These are phyloP conservation scores for Odocoileus hemionus DNA, from an alignment of 2,113 vertebrate species.

Conservation along the genomic window DNA sequence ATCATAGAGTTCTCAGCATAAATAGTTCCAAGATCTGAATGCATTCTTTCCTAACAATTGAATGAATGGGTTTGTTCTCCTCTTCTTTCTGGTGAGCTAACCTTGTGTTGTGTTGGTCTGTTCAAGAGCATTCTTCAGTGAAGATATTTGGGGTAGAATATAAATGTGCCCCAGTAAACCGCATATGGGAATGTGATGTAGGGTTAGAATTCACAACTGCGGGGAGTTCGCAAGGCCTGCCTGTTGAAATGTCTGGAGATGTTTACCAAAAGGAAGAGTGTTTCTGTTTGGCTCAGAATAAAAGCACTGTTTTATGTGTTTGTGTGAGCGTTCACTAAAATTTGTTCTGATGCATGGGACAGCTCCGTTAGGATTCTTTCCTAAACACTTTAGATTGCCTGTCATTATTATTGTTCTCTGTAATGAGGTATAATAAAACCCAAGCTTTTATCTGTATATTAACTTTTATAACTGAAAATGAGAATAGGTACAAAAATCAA, in stretches of 20 bases:
- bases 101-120: not conserved
- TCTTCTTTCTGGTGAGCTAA: conserved; percentile 50
- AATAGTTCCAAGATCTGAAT: conserved; percentile 60
- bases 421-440: not conserved
- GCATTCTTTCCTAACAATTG: conserved; percentile 69
- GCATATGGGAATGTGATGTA: not conserved
- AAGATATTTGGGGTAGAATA: conserved; percentile 51
- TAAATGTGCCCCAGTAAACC: not conserved
- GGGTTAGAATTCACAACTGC: not conserved
- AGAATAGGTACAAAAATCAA: not conserved
- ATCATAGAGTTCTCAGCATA: conserved; percentile 26
- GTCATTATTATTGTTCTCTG: not conserved
- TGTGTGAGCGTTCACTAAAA: not conserved
- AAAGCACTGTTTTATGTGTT: not conserved
- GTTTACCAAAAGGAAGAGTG: not conserved
- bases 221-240: not conserved
- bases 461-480: not conserved
- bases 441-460: not conserved
- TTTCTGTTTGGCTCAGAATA: not conserved
- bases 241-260: not conserved
- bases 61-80: conserved; percentile 46
- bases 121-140: conserved; percentile 51
- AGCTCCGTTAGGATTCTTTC: not conserved
- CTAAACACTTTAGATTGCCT: not conserved
- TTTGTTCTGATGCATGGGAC: not conserved